A percentile compares a stretch with the other conserved stretches of the same genome.
phyloP scores from a whole-genome alignment of 2,888 invertebrate genomes.

The Orthonevra nobilis region DNA sequence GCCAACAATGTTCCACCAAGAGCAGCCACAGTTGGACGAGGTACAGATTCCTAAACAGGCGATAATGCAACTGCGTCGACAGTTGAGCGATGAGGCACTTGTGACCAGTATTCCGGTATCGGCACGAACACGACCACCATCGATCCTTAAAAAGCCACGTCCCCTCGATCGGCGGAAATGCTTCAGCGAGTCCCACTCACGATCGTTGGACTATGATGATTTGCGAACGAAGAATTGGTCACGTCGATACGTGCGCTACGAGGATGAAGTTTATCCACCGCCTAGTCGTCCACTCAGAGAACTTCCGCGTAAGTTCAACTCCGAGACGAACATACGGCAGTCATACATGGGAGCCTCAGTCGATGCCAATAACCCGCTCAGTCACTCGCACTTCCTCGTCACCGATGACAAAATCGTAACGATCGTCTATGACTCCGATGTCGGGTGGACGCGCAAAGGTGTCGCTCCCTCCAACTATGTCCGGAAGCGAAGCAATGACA shows the following conservation, averaged over 20 bases:
- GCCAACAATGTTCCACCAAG: slow-evolving; percentile 60
- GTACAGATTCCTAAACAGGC: slow-evolving; percentile 77
- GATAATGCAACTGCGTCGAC: slow-evolving; percentile 76
- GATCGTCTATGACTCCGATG: slow-evolving; percentile 80
- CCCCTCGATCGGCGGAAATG: slow-evolving; percentile 76
- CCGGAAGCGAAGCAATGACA: slow-evolving; percentile 74
- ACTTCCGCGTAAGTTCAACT: slow-evolving; percentile 76
- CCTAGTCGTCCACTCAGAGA: slow-evolving; percentile 70
- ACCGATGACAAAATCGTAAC: slow-evolving; percentile 80
- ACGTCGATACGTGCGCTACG: slow-evolving; percentile 78
- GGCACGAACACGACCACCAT: slow-evolving; percentile 75
- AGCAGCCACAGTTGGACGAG: slow-evolving; percentile 74
- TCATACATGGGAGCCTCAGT: slow-evolving; percentile 79
- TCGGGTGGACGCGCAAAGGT: slow-evolving; percentile 80
- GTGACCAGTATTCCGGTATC: slow-evolving; percentile 78
- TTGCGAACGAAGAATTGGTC: slow-evolving; percentile 78
- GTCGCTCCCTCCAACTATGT: slow-evolving; percentile 78
- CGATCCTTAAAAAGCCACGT: slow-evolving; percentile 78
- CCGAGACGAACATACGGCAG: slow-evolving; percentile 79
- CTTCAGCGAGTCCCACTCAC: slow-evolving; percentile 77
- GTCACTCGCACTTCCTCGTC: slow-evolving; percentile 80
- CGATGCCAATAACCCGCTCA: slow-evolving; percentile 77
- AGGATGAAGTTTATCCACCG: slow-evolving; percentile 76
- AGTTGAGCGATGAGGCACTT: slow-evolving; percentile 77
- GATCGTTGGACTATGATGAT: slow-evolving; percentile 79